Base-by-base conservation (phyloP, 2,888 invertebrate species). In the Chirona hameri region DNA sequence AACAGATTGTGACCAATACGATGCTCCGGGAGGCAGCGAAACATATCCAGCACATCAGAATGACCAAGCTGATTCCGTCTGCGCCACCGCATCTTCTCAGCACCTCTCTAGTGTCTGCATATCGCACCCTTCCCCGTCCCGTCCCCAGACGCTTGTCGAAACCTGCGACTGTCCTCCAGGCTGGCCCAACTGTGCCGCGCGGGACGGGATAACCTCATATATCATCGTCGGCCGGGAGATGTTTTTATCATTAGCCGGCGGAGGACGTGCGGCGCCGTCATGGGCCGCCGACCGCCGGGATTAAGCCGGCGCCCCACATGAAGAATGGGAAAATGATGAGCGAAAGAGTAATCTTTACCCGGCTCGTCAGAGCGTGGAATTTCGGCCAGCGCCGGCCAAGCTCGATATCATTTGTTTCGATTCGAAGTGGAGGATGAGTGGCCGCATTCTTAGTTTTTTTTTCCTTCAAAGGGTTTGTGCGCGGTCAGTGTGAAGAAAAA, bases 351-450 rank as follows among this genome's bases (percentile, higher is more conserved):
- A 24, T 76, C 76, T 76, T 76, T 76, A 76, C 39, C 46, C 76
- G 76, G 76, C 24, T 76, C 46, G 76, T 76, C 76, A 24, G 76
- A 76, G 76, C 76, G 76, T 76, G 76, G 46, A 76, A 76, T 76
- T 76, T 46, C 76, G 24, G 46, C 76, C 46, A n/a, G 39, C 76
- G 24, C 24, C 46, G 21, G 39, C 27, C 21, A 39, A 39, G 76
- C 76, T 46, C 76, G 46, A 46, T 46, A 76, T 76, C 76, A 46
- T 76, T 76, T 76, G 76, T 76, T 76, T 39, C 46, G 76, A 76
- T 46, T 76, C 46, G 46, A 76, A 76, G 76, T 24, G 46, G 24
- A 76, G 76, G 46, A 76, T 76, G 76, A 76, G 76, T 76, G 76
- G 76, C 46, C 76, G 76, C 76, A 76, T 76, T 76, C 76, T 76